phyloP scores from a whole-genome alignment of 2,888 invertebrate species.

The Watsonalla cultraria region DNA sequence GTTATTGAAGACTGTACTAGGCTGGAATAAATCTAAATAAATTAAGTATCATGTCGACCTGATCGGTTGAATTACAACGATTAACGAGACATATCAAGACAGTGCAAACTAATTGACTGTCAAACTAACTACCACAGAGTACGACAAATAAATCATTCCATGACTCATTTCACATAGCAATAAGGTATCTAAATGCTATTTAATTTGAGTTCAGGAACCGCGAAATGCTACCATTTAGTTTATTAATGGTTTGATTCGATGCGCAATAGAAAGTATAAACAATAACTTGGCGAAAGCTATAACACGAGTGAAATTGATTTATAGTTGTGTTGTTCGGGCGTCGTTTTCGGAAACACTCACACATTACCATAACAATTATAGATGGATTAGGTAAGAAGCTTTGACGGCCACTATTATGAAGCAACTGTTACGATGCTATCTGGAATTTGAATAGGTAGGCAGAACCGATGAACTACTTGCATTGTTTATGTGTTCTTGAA shows the following conservation, averaged over 20 bases:
- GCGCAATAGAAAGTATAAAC: constrained; percentile 75
- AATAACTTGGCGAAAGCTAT: constrained; percentile 72
- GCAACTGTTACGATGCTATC: constrained; percentile 26
- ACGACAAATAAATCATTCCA: constrained; percentile 10
- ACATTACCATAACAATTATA: constrained; percentile 73
- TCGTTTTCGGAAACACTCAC: constrained; percentile 70
- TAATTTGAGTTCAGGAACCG: constrained; percentile 58
- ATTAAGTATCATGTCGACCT: not conserved
- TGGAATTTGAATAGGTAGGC: constrained; percentile 12
- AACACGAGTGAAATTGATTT: constrained; percentile 74
- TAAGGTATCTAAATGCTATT: constrained; percentile 39
- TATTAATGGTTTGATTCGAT: constrained; percentile 47
- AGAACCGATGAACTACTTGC: not conserved
- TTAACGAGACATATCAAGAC: constrained; percentile 1
- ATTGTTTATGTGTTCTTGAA: too few relatives aligned
- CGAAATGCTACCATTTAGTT: constrained; percentile 64
- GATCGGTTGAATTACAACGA: not conserved
- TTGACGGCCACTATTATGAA: constrained; percentile 34
- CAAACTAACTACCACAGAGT: not conserved
- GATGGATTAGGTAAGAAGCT: constrained; percentile 58
- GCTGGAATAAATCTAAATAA: not conserved
- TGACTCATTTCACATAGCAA: constrained; percentile 40
- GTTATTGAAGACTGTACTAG: not conserved
- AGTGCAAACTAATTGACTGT: constrained; percentile 1
- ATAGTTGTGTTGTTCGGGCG: constrained; percentile 51